Evolutionary conservation across 2,888 invertebrate genomes (phyloP), one percentile per base, ranked within the genome.

Genomic region (Synergus laeviventris): DNA sequence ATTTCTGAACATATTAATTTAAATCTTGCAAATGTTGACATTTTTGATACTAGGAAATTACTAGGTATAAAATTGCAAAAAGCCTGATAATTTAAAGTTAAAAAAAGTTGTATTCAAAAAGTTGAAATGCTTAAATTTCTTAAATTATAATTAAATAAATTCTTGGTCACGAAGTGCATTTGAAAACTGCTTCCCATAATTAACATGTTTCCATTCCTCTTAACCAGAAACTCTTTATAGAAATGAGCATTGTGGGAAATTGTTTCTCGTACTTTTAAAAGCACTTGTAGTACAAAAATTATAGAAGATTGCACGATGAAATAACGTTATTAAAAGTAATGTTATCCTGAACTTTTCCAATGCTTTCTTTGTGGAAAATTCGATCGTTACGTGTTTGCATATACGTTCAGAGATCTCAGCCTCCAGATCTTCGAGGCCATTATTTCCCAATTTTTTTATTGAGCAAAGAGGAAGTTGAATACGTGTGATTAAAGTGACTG

Each of bases 201-300:
- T n/a, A n/a, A 45, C 21, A 16, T 42, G 42, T 14, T 45, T 66
- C 42, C 21, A 45, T 66, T 66, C 21, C 5, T 1, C 8, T 24
- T 45, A 45, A 9, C 16, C 9, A 18, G n/a, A 66, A 45, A 24
- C 16, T 24, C 24, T 14, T 42, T 66, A 31, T 31, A 66, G 24
- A 64, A 66, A 45, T 9, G 24, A 66, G 45, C 42, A 42, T 66
- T 66, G 8, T 42, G 21, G 45, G 42, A 45, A 66, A 66, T 66
- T 66, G 66, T 66, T 66, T 45, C 66, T n/a, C 42, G 45, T 42
- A 14, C 42, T 42, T 42, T 64, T 16, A 21, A 42, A 64, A 42
- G 14, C 64, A 64, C n/a, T 64, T 64, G 42, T 64, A 42, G 64
- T 64, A 16, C 45, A 64, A 42, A 64, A 64, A 21, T 64, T 64